Evolutionary conservation across 2,113 vertebrate genomes (phyloP).

Genomic region (Cygnus buccinator): DNA sequence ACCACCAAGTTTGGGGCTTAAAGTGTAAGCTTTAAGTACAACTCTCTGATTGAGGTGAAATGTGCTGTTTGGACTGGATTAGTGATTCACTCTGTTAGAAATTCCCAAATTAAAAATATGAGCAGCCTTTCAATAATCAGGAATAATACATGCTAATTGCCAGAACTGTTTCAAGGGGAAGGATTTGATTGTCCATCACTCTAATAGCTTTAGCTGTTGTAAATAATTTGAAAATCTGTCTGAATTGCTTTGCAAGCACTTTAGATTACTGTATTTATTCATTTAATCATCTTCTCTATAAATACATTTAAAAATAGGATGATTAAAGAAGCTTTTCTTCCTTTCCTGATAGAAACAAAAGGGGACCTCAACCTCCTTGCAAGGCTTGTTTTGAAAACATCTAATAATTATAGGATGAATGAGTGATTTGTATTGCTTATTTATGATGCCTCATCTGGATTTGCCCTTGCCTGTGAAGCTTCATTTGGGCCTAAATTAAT

Average conservation of each 20-base stretch:
- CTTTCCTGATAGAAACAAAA: background rate
- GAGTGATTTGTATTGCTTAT: constrained; percentile 26
- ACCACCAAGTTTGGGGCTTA: background rate
- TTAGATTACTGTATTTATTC: background rate
- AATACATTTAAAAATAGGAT: background rate
- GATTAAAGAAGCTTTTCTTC: background rate
- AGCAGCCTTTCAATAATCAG: background rate
- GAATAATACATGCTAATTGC: background rate
- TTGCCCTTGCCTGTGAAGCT: constrained; percentile 30
- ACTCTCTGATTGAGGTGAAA: background rate
- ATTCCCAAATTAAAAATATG: background rate
- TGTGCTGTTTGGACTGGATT: background rate
- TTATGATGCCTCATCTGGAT: constrained; percentile 44
- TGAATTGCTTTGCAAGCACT: background rate
- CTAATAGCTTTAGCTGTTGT: background rate
- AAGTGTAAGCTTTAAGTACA: background rate
- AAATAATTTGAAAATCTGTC: background rate
- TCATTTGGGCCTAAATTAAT: constrained; percentile 31
- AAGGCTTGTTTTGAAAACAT: constrained; percentile 24
- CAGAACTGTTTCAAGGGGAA: background rate
- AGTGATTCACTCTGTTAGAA: background rate
- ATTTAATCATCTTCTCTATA: background rate
- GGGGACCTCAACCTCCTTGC: background rate
- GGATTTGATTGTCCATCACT: background rate
- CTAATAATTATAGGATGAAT: constrained; percentile 22